Evolutionary conservation across 2,113 vertebrate species (phyloP).

Genomic region (Physeter macrocephalus): DNA sequence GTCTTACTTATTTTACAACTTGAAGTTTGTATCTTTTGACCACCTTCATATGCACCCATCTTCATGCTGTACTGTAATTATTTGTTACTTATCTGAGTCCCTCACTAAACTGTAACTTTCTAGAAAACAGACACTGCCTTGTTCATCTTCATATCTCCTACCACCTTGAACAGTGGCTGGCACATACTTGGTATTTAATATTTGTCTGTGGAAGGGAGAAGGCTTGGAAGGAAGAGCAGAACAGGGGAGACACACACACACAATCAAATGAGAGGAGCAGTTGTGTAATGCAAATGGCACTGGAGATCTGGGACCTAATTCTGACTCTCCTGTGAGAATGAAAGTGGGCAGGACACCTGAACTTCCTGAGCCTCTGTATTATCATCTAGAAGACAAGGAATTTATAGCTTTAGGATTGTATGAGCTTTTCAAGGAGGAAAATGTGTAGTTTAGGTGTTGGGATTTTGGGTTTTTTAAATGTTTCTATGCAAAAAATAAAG

Average conservation of each 20-base stretch:
- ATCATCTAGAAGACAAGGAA: background rate
- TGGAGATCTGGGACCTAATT: background rate
- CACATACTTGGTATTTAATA: background rate
- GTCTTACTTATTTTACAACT: too few relatives aligned
- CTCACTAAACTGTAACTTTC: background rate
- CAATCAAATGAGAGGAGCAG: background rate
- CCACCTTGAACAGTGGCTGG: background rate
- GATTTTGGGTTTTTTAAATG: background rate
- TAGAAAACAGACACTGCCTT: background rate
- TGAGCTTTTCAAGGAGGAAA: background rate
- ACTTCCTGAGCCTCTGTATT: background rate
- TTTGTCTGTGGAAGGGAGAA: background rate
- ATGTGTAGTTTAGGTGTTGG: background rate
- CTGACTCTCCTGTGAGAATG: background rate
- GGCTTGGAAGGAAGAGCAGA: background rate
- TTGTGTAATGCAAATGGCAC: background rate
- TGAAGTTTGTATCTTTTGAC: too few relatives aligned
- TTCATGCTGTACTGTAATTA: background rate
- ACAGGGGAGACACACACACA: too few relatives aligned
- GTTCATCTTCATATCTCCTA: background rate
- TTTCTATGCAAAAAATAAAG: background rate
- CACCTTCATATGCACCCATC: background rate
- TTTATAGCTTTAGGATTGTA: background rate
- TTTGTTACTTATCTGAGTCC: background rate
- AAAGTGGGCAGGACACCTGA: background rate